A percentile compares a stretch with the other conserved stretches of the same genome.
Conservation (phyloP, 2,113 vertebrate species). For the Peromyscus maniculatus region DNA sequence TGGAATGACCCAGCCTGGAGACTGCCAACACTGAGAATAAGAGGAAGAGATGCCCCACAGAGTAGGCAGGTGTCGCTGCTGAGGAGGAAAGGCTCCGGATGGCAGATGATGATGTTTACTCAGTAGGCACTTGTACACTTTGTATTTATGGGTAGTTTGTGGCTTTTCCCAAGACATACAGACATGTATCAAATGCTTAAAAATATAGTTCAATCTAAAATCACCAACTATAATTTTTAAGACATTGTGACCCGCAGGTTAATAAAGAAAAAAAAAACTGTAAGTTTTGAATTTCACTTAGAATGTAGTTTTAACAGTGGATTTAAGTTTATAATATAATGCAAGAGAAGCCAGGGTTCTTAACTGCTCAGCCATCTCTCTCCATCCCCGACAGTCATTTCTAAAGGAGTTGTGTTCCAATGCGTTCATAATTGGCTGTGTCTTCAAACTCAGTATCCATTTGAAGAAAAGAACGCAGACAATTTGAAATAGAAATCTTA, state of each 20-base stretch:
- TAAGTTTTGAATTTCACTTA: background rate
- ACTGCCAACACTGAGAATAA: background rate
- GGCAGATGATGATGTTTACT: background rate
- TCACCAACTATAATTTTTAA: background rate
- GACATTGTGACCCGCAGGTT: background rate
- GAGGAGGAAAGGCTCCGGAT: background rate
- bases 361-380: background rate
- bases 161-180: background rate
- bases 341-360: background rate
- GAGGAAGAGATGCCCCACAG: background rate
- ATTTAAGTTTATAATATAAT: background rate
- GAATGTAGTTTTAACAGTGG: background rate
- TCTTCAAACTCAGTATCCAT: background rate
- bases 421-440: background rate
- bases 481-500: background rate
- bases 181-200: background rate
- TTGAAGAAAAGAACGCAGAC: slow-evolving; percentile 7
- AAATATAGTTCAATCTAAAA: background rate
- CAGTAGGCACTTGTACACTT: background rate
- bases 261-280: background rate
- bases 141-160: background rate
- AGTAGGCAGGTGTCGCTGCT: background rate
- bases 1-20: background rate
- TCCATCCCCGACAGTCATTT: background rate
- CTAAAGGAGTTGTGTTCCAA: background rate